These are phyloP conservation scores for Leuctra nigra DNA, from an alignment of 2,888 invertebrate genomes.

Conservation along the genomic window DNA sequence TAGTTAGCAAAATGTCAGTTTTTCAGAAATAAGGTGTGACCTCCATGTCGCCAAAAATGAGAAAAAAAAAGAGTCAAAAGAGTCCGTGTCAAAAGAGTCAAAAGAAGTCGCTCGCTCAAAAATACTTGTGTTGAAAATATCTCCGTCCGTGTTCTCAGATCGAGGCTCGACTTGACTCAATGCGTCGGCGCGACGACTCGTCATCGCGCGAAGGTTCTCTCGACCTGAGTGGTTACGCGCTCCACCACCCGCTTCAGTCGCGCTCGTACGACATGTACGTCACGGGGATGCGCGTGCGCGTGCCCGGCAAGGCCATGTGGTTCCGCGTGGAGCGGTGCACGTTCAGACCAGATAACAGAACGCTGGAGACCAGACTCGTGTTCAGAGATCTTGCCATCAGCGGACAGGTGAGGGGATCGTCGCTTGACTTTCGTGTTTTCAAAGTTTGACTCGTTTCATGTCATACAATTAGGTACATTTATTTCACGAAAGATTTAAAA, in stretches of 20 bases:
- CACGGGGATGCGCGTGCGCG: conserved; percentile 59
- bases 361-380: conserved; percentile 65
- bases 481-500: too few species aligned
- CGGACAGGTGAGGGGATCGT: conserved; percentile 68
- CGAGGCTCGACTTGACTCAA: conserved; percentile 18
- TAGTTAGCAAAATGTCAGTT: too few species aligned
- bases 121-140: too few species aligned
- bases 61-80: too few species aligned
- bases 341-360: conserved; percentile 66
- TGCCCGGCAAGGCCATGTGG: conserved; percentile 60
- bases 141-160: too few species aligned
- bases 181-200: neutral
- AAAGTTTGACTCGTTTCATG: too few species aligned
- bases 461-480: too few species aligned
- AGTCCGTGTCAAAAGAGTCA: too few species aligned
- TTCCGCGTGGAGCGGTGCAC: conserved; percentile 63
- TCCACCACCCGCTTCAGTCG: conserved; percentile 55
- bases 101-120: too few species aligned
- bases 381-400: conserved; percentile 76
- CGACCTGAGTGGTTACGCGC: conserved; percentile 54
- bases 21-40: too few species aligned
- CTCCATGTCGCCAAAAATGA: too few species aligned
- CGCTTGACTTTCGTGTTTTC: too few species aligned
- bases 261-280: conserved; percentile 63
- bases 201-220: conserved; percentile 31